These are phyloP conservation scores for Tribolium madens DNA, from an alignment of 1,140 invertebrate genomes.

Conservation along the genomic window DNA sequence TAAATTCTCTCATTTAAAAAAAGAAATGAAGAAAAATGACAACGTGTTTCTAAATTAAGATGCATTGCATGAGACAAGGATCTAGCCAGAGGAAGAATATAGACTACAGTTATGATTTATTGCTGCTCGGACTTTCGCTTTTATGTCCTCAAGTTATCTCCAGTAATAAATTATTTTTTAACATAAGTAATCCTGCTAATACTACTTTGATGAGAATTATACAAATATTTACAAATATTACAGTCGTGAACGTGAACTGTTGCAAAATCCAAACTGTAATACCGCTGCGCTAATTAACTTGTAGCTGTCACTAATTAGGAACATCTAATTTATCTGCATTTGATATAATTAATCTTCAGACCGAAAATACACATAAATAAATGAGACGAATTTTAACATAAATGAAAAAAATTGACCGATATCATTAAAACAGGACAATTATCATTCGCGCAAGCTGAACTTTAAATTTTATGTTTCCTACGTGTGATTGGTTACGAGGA, in stretches of 20 bases:
- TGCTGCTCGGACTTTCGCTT: slow-evolving; percentile 22
- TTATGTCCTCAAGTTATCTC: slow-evolving; percentile 29
- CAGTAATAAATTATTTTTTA: slow-evolving; percentile 25
- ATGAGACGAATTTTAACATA: too few species aligned
- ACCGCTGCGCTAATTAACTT: background rate
- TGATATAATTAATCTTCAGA: background rate
- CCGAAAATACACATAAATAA: background rate
- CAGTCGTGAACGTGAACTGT: background rate
- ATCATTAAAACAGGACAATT: background rate
- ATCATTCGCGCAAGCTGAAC: background rate
- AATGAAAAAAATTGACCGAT: too few species aligned
- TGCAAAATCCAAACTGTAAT: background rate
- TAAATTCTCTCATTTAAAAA: slow-evolving; percentile 21
- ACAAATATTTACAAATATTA: background rate
- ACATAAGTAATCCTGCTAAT: slow-evolving; percentile 10
- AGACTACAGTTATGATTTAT: slow-evolving; percentile 30
- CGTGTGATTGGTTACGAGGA: background rate
- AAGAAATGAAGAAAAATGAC: slow-evolving; percentile 22
- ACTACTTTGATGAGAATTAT: background rate
- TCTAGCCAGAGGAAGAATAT: slow-evolving; percentile 29
- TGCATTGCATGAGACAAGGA: slow-evolving; percentile 28
- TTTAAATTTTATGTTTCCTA: background rate
- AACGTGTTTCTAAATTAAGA: slow-evolving; percentile 22
- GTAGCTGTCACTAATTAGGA: background rate
- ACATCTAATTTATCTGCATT: background rate